Percentiles rank a stretch among this genome's conserved stretches.
phyloP scores from a whole-genome alignment of 2,797 vertebrate genomes.

The Octomys mimax region DNA sequence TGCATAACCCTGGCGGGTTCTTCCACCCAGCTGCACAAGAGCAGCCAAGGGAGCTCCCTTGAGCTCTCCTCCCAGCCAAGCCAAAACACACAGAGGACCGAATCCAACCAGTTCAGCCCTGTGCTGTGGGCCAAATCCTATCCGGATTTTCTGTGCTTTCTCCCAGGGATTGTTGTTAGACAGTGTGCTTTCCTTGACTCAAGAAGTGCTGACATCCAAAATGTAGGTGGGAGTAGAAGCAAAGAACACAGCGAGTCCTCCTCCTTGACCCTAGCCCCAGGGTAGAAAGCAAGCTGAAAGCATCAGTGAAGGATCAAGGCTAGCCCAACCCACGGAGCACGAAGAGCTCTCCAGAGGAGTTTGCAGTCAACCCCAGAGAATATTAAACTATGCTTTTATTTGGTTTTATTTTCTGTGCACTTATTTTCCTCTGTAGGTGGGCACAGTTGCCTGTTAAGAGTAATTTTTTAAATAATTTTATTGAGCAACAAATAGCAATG shows the following conservation, averaged over 20 bases:
- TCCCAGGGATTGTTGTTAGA: conserved; percentile 35
- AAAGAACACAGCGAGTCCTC: conserved; percentile 29
- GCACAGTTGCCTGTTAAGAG: background rate
- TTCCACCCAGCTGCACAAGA: conserved; percentile 64
- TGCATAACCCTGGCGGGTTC: conserved; percentile 72
- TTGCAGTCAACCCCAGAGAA: background rate
- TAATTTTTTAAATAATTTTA: background rate
- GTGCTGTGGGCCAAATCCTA: conserved; percentile 43
- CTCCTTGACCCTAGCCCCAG: background rate
- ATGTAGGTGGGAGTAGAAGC: conserved; percentile 28
- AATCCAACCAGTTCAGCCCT: conserved; percentile 60
- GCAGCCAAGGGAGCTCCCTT: conserved; percentile 62
- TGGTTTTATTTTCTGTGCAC: background rate
- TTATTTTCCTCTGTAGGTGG: background rate
- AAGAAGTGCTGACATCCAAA: conserved; percentile 49
- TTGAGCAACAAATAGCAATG: no score
- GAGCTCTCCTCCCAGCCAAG: conserved; percentile 67
- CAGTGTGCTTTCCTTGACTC: conserved; percentile 56
- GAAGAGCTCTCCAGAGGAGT: background rate
- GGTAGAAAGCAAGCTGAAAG: conserved; percentile 17
- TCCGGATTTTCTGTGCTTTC: conserved; percentile 54
- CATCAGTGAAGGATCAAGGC: background rate
- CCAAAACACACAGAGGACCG: conserved; percentile 50
- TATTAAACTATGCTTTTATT: conserved; percentile 24
- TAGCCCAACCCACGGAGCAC: background rate